Evolutionary conservation across 2,888 invertebrate genomes (phyloP), one percentile per base, ranked within the genome.

Genomic region (Poecilus cupreus): DNA sequence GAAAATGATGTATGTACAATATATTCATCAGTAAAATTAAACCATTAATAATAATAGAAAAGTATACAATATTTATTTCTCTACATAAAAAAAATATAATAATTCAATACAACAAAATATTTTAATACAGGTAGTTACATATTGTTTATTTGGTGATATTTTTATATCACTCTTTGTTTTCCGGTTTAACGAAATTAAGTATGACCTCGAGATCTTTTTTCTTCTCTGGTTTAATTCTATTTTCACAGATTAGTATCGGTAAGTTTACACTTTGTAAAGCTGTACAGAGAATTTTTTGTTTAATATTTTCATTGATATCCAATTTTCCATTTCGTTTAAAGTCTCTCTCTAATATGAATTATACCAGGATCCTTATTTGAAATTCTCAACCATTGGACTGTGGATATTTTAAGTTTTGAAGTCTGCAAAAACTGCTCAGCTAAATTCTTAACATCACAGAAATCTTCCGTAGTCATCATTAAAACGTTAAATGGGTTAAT

Each of bases 401-500:
- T 82, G 13, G 72, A 57, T 32, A 83, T 82, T 8, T 57, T 32
- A 32, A 80, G 18, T 13, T 80, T 82, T 13, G 60, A 43, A 4
- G 80, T 82, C 80, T 82, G 76, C 16, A 80, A 49, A 68, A 75
- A 37, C 51, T 18, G 24, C 57, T 83, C 82, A 10, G 83, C 75
- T 51, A 75, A 54, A 51, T 10, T 32, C 74, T 68, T 51, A 32
- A 82, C 82, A 64, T 82, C 79, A 18, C 57, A 37, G 26, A 82
- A 82, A 82, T 79, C 60, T 32, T 72, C 70, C n/a, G 24, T 16
- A 18, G 10, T 64, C 76, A 79, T 82, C 39, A 20, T n/a, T 11
- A 54, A 60, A n/a, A 83, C 80, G 5, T 74, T 57, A 54, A 82
- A 82, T 22, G 81, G 82, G 60, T 79, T 80, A n/a, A 68, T 70